phyloP scores from a whole-genome alignment of 2,113 vertebrate species.

The Hemibagrus wyckioides region DNA sequence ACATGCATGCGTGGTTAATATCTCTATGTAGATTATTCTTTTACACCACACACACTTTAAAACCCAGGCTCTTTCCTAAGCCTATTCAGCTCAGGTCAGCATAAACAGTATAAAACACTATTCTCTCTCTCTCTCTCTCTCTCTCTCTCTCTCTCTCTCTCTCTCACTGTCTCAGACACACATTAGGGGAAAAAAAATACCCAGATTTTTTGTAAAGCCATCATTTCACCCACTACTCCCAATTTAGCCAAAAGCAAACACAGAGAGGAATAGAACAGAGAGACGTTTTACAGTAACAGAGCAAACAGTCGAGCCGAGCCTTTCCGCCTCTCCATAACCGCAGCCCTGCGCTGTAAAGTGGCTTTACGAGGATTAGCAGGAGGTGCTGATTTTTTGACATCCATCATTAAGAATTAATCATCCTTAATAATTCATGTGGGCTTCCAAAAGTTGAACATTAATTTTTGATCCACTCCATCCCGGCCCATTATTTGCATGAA shows the following conservation, averaged over 20 bases:
- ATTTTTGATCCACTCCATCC: conserved; percentile 74
- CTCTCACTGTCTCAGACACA: neutral
- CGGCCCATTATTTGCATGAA: conserved; percentile 72
- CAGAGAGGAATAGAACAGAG: conserved; percentile 33
- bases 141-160: conserved; percentile 8
- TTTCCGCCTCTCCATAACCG: neutral
- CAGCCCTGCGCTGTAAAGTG: conserved; percentile 55
- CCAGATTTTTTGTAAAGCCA: neutral
- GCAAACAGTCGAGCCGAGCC: conserved; percentile 17
- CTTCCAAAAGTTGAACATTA: conserved; percentile 74
- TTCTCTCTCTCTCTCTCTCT: neutral
- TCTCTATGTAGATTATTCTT: neutral
- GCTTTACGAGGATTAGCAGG: conserved; percentile 69
- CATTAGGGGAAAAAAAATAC: neutral
- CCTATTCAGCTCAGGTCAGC: conserved; percentile 16
- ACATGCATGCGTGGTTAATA: neutral
- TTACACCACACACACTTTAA: neutral
- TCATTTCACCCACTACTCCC: conserved; percentile 17
- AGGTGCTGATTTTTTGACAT: conserved; percentile 76
- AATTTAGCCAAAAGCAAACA: conserved; percentile 50
- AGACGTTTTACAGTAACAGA: conserved; percentile 20
- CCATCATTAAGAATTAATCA: conserved; percentile 79
- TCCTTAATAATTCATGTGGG: conserved; percentile 73
- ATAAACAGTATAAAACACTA: conserved; percentile 46
- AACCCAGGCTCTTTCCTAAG: neutral